Conservation (phyloP, 2,113 vertebrate genomes). For the Pampusana beccarii region DNA sequence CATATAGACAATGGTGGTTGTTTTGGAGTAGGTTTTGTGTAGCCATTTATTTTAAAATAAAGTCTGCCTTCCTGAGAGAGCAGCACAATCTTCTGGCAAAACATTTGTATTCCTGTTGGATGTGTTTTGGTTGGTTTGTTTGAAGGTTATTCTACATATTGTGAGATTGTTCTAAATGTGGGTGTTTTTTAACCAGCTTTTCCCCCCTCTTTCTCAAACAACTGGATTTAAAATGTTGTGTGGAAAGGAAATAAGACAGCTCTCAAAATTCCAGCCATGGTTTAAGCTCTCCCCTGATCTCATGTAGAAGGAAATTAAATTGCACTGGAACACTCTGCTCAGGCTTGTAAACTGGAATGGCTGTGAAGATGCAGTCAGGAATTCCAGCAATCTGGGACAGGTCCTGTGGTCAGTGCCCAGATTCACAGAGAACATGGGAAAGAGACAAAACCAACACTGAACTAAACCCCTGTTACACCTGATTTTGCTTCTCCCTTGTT, state of each 20-base stretch:
- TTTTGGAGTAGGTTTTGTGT: constrained; percentile 7
- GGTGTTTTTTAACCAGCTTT: neutral
- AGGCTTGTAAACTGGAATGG: neutral
- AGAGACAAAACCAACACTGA: neutral
- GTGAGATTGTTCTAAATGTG: neutral
- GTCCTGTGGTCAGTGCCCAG: neutral
- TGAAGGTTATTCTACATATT: neutral
- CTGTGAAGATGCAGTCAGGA: neutral
- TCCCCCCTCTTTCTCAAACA: neutral
- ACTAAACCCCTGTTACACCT: neutral
- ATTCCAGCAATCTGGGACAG: neutral
- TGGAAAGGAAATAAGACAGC: neutral
- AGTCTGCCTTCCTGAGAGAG: neutral
- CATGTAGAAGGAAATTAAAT: neutral
- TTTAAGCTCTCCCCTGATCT: neutral
- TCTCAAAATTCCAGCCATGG: neutral
- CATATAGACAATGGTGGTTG: neutral
- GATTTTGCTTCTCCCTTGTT: neutral
- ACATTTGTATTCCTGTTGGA: neutral
- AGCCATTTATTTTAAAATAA: constrained; percentile 64
- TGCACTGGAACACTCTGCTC: neutral
- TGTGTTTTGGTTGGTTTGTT: neutral
- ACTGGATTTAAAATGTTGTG: neutral
- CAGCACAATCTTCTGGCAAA: neutral
- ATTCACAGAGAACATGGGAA: neutral